Conservation (phyloP, 1,140 invertebrate genomes). For the Drosophila persimilis region DNA sequence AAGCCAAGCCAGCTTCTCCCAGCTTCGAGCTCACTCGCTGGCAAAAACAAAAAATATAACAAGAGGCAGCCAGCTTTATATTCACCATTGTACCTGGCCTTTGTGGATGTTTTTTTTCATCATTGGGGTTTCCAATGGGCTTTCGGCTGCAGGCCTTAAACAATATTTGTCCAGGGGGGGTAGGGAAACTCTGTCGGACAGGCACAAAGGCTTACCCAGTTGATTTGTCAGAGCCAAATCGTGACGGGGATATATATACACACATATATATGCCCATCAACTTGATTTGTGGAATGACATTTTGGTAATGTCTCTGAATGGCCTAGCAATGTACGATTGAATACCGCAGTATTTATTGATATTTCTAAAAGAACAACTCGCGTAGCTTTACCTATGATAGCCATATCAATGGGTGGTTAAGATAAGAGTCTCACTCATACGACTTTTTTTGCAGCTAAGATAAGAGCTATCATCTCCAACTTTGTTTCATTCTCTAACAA, state of each 20-base stretch:
- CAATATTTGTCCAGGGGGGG: slow-evolving; percentile 29
- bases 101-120: slow-evolving; percentile 38
- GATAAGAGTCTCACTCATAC: not conserved
- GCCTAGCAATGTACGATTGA: slow-evolving; percentile 11
- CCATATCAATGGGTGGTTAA: not conserved
- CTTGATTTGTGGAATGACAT: slow-evolving; percentile 48
- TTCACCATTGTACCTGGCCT: not conserved
- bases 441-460: not conserved
- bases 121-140: slow-evolving; percentile 45
- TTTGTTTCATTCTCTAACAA: not conserved
- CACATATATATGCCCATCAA: slow-evolving; percentile 28
- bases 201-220: slow-evolving; percentile 35
- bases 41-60: slow-evolving; percentile 27
- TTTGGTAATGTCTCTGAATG: slow-evolving; percentile 33
- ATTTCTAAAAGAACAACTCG: not conserved
- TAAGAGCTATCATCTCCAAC: not conserved
- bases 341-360: slow-evolving; percentile 2
- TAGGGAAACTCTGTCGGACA: slow-evolving; percentile 2
- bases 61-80: slow-evolving; percentile 4
- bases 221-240: slow-evolving; percentile 43
- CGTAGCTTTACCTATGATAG: not conserved
- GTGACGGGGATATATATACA: slow-evolving; percentile 34
- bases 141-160: slow-evolving; percentile 48
- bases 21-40: not conserved
- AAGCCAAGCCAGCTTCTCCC: slow-evolving; percentile 10